Evolutionary conservation across 2,888 invertebrate genomes (phyloP), one percentile per base, ranked within the genome.

Genomic region (Synanthedon vespiformis): DNA sequence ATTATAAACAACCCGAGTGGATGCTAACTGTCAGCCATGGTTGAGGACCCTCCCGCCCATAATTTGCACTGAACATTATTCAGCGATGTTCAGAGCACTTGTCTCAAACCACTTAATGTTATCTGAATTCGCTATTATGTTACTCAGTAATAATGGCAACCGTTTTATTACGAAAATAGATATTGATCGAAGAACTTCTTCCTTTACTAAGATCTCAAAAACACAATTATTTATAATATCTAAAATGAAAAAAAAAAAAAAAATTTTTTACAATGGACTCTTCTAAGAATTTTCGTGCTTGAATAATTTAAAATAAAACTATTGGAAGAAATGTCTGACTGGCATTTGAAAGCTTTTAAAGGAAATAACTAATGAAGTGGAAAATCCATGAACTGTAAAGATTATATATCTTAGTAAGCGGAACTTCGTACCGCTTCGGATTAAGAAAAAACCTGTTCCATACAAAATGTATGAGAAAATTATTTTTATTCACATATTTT

Each of bases 31-130:
- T 50, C 57, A 59, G 56, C 56, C 60, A 63, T 52, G 61, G 58
- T 53, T 52, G 58, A 71, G 70, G 58, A 62, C 63, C 58, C 72
- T 70, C 59, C 13, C 52, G 56, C 55, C 57, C 58, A 67, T 68
- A 72, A 71, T 75, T 74, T 72, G 68, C 72, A 68, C 61, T 58
- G 66, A 69, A 59, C 67, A 70, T 70, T 65, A 72, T 74, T 74
- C 62, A 67, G 61, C 59, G 65, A 68, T 72, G 69, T 63, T 75
- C 70, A 69, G 64, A 69, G 68, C 66, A 70, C 74, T 77, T 67
- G 64, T 64, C 67, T 67, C 62, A 56, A 67, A 70, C 67, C 70
- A 70, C 70, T 72, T 71, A 69, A 65, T 67, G 65, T 63, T 67
- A 62, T 67, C 64, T 65, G 61, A 70, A 71, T 72, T 74, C 71